A percentile compares a stretch with the other conserved stretches of the same genome.
Evolutionary conservation across 1,140 invertebrate species (phyloP).

Genomic region (Drosophila ficusphila): DNA sequence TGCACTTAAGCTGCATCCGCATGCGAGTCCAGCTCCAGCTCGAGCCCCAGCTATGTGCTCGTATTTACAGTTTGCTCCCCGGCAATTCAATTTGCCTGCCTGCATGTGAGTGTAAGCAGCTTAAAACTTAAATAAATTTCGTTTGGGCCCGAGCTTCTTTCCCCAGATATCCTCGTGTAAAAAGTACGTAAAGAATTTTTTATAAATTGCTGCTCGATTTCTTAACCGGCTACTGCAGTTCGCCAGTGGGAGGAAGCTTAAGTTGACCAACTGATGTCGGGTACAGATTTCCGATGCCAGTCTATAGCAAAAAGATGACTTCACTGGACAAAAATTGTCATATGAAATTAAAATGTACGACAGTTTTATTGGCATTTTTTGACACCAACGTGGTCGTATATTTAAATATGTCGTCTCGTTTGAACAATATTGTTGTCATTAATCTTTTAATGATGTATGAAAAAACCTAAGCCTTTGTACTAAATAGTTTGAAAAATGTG

Average conservation of each 20-base stretch:
- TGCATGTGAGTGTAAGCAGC: slow-evolving; percentile 49
- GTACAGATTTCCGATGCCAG: background rate
- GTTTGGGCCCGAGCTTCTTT: slow-evolving; percentile 26
- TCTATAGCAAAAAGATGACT: background rate
- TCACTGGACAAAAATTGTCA: too few relatives aligned
- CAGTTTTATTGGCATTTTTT: too few relatives aligned
- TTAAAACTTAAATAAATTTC: slow-evolving; percentile 76
- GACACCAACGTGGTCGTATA: too few relatives aligned
- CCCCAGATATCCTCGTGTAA: slow-evolving; percentile 13
- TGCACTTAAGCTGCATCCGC: slow-evolving; percentile 58
- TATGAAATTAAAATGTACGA: too few relatives aligned
- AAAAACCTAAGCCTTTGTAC: too few relatives aligned
- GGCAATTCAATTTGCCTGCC: slow-evolving; percentile 68
- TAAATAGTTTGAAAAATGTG: too few relatives aligned
- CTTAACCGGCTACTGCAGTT: slow-evolving; percentile 21
- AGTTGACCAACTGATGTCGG: slow-evolving; percentile 35
- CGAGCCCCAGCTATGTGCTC: too few relatives aligned
- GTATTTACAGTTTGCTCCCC: slow-evolving; percentile 42
- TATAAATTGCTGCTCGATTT: slow-evolving; percentile 52
- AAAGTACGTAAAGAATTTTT: slow-evolving; percentile 3
- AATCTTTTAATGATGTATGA: too few relatives aligned
- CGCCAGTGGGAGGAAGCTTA: background rate
- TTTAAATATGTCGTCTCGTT: too few relatives aligned
- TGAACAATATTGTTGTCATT: too few relatives aligned
- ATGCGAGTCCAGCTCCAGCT: slow-evolving; percentile 46